Base-by-base conservation (phyloP, 2,113 vertebrate species). In the Forbesichthys papilliferus region DNA sequence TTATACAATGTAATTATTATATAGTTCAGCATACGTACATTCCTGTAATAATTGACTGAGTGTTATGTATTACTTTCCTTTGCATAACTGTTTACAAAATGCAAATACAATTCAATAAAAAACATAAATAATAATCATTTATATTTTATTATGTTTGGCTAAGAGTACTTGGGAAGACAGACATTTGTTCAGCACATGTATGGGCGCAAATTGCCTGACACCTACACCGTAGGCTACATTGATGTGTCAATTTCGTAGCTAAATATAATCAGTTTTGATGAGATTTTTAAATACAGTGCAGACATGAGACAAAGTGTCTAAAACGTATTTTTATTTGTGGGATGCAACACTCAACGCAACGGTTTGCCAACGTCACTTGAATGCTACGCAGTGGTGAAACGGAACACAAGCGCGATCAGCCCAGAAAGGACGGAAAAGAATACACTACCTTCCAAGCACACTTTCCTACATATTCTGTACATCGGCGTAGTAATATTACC, bases 351-450 rank as follows among this genome's bases (percentile, higher is more conserved):
- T 49, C 18, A 76, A 76, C 83, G 78, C 76, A 61, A 69, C 64
- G 56, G 14, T 33, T 42, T 34, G 42, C 77, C 74, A 73, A 88
- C 86, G 86, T 84, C 84, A 78, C 80, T 64, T 61, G 84, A 80
- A 83, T 58, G 80, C 72, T 71, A 82, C 74, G 84, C 86, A 83
- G 83, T 79, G 78, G 69, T 66, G 20, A 66, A 68, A 70, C 54
- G 14, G 66, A 58, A 80, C 48, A 60, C 46, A 81, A 85, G 70
- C 82, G 75, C 86, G 80, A 86, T 86, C 81, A 71, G 61, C 77
- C 82, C 87, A 69, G 77, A 71, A 88, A 91, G 91, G 89, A 92
- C 90, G 87, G 86, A 79, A 79, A 84, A 87, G 81, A 90, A 76
- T 85, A 62, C 73, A 61, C 82, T 14, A 74, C 52, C 76, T 60